A percentile compares a stretch with the other conserved stretches of the same genome.
phyloP scores from a whole-genome alignment of 1,140 invertebrate genomes.

The Lepidotrigona ventralis region DNA sequence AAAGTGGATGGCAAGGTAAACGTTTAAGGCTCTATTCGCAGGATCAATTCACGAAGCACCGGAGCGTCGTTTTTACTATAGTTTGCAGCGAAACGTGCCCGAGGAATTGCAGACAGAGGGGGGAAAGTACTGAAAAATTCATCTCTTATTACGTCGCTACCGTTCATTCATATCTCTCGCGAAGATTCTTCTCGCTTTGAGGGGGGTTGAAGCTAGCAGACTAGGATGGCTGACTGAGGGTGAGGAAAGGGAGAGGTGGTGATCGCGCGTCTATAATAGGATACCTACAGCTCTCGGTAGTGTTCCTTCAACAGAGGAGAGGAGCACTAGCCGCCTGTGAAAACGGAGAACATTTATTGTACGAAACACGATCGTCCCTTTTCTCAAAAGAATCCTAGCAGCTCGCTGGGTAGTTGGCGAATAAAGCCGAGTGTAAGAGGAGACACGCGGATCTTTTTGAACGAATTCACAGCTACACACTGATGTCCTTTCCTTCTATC shows the following conservation, averaged over 20 bases:
- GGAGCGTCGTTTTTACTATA: neutral
- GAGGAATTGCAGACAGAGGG: neutral
- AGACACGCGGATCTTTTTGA: slow-evolving; percentile 31
- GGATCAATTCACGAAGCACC: slow-evolving; percentile 3
- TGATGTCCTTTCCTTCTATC: neutral
- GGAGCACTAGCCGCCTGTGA: slow-evolving; percentile 15
- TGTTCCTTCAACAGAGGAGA: slow-evolving; percentile 27
- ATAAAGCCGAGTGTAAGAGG: slow-evolving; percentile 35
- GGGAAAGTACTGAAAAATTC: slow-evolving; percentile 23
- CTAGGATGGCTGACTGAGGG: too few relatives aligned
- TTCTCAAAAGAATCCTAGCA: slow-evolving; percentile 47
- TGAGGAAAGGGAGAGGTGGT: neutral
- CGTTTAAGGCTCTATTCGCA: neutral
- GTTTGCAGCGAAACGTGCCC: neutral
- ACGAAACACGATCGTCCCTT: slow-evolving; percentile 46
- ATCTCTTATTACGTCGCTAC: slow-evolving; percentile 43
- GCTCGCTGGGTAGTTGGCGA: slow-evolving; percentile 29
- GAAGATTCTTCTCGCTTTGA: slow-evolving; percentile 3
- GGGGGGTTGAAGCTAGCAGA: neutral
- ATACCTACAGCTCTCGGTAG: slow-evolving; percentile 19
- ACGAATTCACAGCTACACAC: slow-evolving; percentile 6
- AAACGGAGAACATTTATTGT: slow-evolving; percentile 59
- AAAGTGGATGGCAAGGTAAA: neutral
- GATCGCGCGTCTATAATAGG: slow-evolving; percentile 45
- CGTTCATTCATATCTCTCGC: slow-evolving; percentile 29